Base-by-base conservation (phyloP, 2,113 vertebrate genomes). In the Dicrurus megarhynchus region DNA sequence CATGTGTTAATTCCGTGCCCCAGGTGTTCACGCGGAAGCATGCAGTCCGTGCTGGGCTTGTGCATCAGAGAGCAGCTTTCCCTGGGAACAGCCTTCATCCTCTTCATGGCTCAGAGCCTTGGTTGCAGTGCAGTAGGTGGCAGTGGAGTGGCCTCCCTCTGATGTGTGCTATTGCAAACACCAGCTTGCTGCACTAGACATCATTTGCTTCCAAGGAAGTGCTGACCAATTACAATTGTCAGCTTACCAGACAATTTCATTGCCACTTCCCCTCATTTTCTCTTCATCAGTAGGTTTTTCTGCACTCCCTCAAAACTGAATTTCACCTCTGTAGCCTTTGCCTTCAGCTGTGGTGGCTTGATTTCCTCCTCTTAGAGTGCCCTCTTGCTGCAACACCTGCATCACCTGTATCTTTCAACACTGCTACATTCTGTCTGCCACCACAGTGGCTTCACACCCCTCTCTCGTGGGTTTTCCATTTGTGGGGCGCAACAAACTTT, bases 21-120 rank as follows among this genome's bases (percentile, higher is more conserved):
- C 22, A 8, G 10, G 6, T 22, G 9, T 0, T 1, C 49, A 26
- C 3, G 27, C 2, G 11, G 39, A 27, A 50, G 33, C 3, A 2
- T 33, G 17, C 44, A 27, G 21, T 35, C 33, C 10, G 22, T 26
- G 55, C 33, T 65, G 56, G 19, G 56, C 35, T 13, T 1, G 12
- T 5, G 8, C 35, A 20, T 10, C 24, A 10, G 33, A 37, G 65
- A 24, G 32, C 47, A 17, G 35, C 21, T 64, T 63, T 63, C 16
- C 28, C 37, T 77, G 8, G 1, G 18, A 28, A 9, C 7, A 59
- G 7, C 35, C 24, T 60, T 44, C 32, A 11, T 27, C n/a, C 15
- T 39, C 22, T 55, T 19, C 35, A 11, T 23, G 65, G n/a, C 44
- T 44, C 67, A 35, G 11, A 30, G 71, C n/a, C 13, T 28, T 22